These are phyloP conservation scores for Chrysolophus pictus DNA, from an alignment of 2,797 vertebrate genomes.

Conservation along the genomic window DNA sequence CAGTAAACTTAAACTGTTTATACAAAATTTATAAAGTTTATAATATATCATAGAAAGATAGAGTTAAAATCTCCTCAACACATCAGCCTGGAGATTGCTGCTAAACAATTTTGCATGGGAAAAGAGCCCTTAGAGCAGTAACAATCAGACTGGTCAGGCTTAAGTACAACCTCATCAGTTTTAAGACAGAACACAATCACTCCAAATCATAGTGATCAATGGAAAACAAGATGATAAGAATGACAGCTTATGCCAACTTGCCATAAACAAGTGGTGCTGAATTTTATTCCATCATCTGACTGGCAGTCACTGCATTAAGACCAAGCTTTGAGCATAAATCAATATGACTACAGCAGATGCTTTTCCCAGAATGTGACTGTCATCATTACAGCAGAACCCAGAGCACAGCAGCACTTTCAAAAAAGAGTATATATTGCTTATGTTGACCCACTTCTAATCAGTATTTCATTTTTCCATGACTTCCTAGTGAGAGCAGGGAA, in stretches of 20 bases:
- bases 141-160: background rate
- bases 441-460: background rate
- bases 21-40: background rate
- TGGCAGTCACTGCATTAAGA: background rate
- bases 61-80: background rate
- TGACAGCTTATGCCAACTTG: background rate
- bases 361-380: background rate
- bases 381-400: fast-evolving
- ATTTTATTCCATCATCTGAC: background rate
- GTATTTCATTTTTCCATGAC: background rate
- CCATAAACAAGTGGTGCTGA: background rate
- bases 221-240: background rate
- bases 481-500: background rate
- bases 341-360: background rate
- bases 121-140: background rate
- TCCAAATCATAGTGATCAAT: background rate
- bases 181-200: background rate
- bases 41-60: background rate
- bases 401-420: background rate
- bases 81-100: background rate
- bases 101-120: background rate
- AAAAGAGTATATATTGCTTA: fast-evolving
- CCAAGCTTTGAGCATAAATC: background rate
- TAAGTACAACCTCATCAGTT: background rate
- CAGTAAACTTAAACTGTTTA: background rate